These are phyloP conservation scores for Basileuterus tristriatus DNA, from an alignment of 2,797 vertebrate species.

Conservation along the genomic window DNA sequence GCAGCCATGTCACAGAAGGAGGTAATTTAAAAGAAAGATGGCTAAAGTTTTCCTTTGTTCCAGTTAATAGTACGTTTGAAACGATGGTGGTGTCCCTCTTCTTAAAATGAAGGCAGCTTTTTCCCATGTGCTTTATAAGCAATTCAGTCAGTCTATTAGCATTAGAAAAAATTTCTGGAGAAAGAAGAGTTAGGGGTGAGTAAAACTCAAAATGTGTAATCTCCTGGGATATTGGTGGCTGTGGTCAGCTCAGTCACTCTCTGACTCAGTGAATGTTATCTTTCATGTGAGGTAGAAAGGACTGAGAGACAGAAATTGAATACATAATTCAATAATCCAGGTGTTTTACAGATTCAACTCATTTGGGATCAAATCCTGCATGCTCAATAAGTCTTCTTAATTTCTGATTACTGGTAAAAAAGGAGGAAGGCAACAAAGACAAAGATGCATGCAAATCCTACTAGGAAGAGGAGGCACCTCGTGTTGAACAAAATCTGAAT, in stretches of 20 bases:
- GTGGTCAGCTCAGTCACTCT: not conserved
- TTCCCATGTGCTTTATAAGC: not conserved
- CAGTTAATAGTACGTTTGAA: not conserved
- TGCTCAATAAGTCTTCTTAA: not conserved
- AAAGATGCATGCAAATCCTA: not conserved
- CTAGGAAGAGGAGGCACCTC: not conserved
- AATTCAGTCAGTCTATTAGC: not conserved
- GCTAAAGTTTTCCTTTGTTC: not conserved
- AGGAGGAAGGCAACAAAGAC: not conserved
- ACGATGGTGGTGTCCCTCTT: rapidly evolving
- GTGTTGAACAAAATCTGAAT: not conserved
- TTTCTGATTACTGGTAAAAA: not conserved
- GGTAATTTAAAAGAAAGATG: not conserved
- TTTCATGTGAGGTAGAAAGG: not conserved
- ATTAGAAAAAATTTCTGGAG: not conserved
- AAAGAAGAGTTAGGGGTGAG: not conserved
- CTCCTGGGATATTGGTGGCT: not conserved
- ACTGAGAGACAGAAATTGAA: not conserved
- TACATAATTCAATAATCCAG: not conserved
- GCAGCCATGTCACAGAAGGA: not conserved
- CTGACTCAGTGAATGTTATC: not conserved
- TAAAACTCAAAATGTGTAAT: not conserved
- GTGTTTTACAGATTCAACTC: not conserved
- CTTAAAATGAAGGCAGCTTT: not conserved
- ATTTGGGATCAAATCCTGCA: not conserved